A percentile compares a stretch with the other conserved stretches of the same genome.
These are phyloP conservation scores for Oxygymnocypris stewartii DNA, from an alignment of 2,113 vertebrate species.

Conservation along the genomic window DNA sequence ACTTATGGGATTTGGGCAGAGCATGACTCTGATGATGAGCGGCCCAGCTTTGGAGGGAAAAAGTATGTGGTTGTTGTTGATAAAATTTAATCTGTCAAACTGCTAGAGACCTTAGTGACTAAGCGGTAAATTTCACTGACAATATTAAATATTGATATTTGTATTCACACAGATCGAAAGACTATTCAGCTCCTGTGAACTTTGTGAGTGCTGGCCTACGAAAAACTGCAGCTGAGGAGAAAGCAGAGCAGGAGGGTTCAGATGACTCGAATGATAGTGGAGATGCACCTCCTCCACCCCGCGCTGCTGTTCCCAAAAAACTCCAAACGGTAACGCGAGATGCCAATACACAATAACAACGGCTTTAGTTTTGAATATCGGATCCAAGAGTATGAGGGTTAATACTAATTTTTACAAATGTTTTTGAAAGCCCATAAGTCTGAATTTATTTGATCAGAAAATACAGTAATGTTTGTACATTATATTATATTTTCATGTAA, in stretches of 20 bases:
- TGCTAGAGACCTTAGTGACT: background rate
- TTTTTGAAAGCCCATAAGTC: background rate
- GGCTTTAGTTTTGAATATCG: background rate
- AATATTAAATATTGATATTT: background rate
- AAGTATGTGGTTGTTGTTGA: slow-evolving; percentile 68
- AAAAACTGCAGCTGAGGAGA: slow-evolving; percentile 84
- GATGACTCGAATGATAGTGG: slow-evolving; percentile 82
- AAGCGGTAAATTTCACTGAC: background rate
- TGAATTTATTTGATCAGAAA: background rate
- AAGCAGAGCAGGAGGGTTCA: slow-evolving; percentile 70
- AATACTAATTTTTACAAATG: too few species aligned
- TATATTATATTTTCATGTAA: background rate
- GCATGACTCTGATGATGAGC: slow-evolving; percentile 89
- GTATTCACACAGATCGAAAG: slow-evolving; percentile 79
- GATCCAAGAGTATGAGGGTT: background rate
- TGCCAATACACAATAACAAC: background rate
- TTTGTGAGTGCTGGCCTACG: slow-evolving; percentile 92
- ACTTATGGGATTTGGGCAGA: slow-evolving; percentile 97
- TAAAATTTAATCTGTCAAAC: background rate
- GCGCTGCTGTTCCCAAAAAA: slow-evolving; percentile 83
- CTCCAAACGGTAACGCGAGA: slow-evolving; percentile 83
- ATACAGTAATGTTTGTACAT: background rate
- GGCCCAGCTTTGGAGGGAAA: slow-evolving; percentile 93
- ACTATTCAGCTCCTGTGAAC: slow-evolving; percentile 88
- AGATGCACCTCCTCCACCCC: slow-evolving; percentile 74